Conservation (phyloP, 2,888 invertebrate species). For the Orgyia antiqua region DNA sequence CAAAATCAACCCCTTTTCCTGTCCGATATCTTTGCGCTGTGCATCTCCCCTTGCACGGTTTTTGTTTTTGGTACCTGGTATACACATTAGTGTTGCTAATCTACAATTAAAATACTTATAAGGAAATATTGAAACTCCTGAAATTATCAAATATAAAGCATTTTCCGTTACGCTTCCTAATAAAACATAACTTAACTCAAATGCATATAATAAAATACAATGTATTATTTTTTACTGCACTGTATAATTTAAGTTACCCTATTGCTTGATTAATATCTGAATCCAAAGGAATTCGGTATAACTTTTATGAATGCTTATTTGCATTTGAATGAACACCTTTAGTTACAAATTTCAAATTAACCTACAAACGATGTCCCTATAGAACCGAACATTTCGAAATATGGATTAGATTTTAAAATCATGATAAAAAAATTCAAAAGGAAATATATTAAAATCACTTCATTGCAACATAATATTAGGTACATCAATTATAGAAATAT, state of each 20-base stretch:
- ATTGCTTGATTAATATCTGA: conserved; percentile 26
- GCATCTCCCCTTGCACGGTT: conserved; percentile 57
- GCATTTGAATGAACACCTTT: conserved; percentile 39
- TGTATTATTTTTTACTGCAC: conserved; percentile 7
- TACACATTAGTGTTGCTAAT: conserved; percentile 1
- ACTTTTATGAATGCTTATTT: conserved; percentile 33
- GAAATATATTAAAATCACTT: conserved; percentile 13
- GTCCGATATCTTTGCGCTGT: conserved; percentile 71
- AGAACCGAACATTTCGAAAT: too few relatives aligned
- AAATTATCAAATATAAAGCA: too few relatives aligned
- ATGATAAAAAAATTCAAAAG: conserved; percentile 4
- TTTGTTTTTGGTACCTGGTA: conserved; percentile 42
- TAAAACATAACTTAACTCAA: too few relatives aligned
- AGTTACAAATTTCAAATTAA: conserved; percentile 3
- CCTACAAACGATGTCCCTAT: conserved; percentile 7
- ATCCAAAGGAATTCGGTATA: conserved; percentile 29
- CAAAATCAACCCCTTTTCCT: conserved; percentile 74
- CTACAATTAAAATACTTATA: too few relatives aligned
- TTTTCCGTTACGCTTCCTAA: neutral
- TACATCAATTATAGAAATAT: conserved; percentile 35
- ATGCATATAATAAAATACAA: too few relatives aligned
- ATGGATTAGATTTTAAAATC: too few relatives aligned
- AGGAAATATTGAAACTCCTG: too few relatives aligned
- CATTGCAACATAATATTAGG: conserved; percentile 24
- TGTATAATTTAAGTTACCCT: conserved; percentile 32